Base-by-base conservation (phyloP, 2,113 vertebrate genomes). In the Corythornis vintsioides region DNA sequence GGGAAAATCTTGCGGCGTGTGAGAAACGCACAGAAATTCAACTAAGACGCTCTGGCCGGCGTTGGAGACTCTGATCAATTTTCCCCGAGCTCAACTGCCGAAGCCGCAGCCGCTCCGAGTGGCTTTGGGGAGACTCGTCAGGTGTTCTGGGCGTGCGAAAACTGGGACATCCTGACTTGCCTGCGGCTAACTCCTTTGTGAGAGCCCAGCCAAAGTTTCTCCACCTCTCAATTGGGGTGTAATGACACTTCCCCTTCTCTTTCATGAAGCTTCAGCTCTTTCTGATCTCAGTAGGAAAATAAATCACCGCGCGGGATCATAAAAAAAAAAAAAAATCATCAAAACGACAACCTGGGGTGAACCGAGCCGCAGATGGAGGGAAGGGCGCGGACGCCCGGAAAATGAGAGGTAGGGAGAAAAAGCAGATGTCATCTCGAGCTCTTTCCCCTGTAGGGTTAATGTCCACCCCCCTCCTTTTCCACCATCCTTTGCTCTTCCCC, bases 361-460 rank as follows among this genome's bases (percentile, higher is more conserved):
- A 82, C 48, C 18, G 83, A 66, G 70, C 75, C 92, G 20, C 94
- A 33, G 83, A 87, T 10, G 90, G 66, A 94, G 92, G 92, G 92
- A 77, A 92, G 93, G 95, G 94, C 77, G 92, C 56, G 86, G 95
- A 82, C 55, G 50, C 59, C 52, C 48, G 86, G 93, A 77, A 94
- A 95, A 96, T 91, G 84, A 93, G 90, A 93, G 95, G 93, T 24
- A 48, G 83, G 1, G 60, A 92, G 59, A 24, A 83, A 83, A 90
- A 79, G 6, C 77, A 86, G 92, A 71, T 89, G 92, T 90, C 91
- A 90, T 29, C 76, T 5, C 10, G 35, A 45, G 85, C 88, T 91
- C 75, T 7, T 92, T 92, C 81, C 93, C 95, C 88, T 93, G 48
- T 80, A 93, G 96, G 93, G 93, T 94, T 95, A 95, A 95, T 91